Evolutionary conservation across 1,140 invertebrate species (phyloP).

Genomic region (Ylistrum balloti): DNA sequence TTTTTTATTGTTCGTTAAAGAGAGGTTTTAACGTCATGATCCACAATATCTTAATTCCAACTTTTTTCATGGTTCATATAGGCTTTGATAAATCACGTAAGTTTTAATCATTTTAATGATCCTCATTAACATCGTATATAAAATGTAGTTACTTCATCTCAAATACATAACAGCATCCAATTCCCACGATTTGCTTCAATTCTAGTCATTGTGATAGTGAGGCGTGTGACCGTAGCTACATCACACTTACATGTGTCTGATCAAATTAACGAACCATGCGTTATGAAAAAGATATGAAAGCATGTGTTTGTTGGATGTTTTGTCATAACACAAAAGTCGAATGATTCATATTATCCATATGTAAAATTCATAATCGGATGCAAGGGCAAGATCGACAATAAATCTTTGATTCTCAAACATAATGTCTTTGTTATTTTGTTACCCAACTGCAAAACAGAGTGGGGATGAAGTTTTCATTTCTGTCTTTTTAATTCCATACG

Average conservation of each 20-base stretch:
- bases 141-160: neutral
- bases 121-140: neutral
- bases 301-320: neutral
- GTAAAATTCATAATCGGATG: conserved; percentile 17
- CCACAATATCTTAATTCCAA: no score
- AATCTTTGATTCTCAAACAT: conserved; percentile 8
- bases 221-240: neutral
- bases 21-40: no score
- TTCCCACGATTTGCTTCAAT: neutral
- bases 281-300: neutral
- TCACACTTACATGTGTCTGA: neutral
- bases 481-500: no score
- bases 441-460: no score
- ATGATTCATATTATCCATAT: conserved; percentile 40
- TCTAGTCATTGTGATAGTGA: neutral
- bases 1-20: no score
- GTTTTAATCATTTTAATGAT: neutral
- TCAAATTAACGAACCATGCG: neutral
- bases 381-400: conserved; percentile 33
- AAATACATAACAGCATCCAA: neutral
- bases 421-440: neutral
- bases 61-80: neutral
- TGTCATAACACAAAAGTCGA: neutral
- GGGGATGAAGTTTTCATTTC: no score
- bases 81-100: neutral